Evolutionary conservation across 2,888 invertebrate species (phyloP).

Genomic region (Nowickia ferox): DNA sequence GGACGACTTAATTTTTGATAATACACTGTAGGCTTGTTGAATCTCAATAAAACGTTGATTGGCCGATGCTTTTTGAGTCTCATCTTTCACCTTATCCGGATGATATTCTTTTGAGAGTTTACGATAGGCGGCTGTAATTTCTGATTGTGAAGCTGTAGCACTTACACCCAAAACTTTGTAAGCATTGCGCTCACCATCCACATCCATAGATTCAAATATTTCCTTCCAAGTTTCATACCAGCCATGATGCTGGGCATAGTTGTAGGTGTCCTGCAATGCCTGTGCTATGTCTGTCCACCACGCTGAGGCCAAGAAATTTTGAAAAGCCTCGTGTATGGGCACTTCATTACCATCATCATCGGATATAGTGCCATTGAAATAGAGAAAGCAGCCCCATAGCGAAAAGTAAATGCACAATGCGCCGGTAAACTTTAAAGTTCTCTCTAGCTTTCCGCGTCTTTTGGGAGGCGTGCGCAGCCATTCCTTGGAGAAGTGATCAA

Average conservation of each 20-base stretch:
- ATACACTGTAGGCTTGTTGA: constrained; percentile 94
- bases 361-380: constrained; percentile 93
- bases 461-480: constrained; percentile 89
- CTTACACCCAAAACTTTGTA: constrained; percentile 91
- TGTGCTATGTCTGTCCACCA: constrained; percentile 93
- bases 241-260: constrained; percentile 92
- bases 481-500: constrained; percentile 90
- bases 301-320: constrained; percentile 95
- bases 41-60: constrained; percentile 96
- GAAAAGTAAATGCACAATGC: constrained; percentile 88
- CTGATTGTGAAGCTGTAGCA: constrained; percentile 91
- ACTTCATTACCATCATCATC: constrained; percentile 94
- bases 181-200: constrained; percentile 95
- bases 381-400: constrained; percentile 91
- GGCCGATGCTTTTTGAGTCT: constrained; percentile 87
- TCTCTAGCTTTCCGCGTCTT: constrained; percentile 83
- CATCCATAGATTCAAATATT: constrained; percentile 93
- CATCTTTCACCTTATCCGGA: constrained; percentile 94
- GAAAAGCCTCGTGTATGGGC: constrained; percentile 93
- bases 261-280: constrained; percentile 89
- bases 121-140: constrained; percentile 93
- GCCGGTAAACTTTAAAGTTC: constrained; percentile 85
- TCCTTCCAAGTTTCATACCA: constrained; percentile 95
- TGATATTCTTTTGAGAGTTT: constrained; percentile 93
- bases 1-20: constrained; percentile 92